Conservation (phyloP, 2,113 vertebrate genomes). For the Salvelinus alpinus region DNA sequence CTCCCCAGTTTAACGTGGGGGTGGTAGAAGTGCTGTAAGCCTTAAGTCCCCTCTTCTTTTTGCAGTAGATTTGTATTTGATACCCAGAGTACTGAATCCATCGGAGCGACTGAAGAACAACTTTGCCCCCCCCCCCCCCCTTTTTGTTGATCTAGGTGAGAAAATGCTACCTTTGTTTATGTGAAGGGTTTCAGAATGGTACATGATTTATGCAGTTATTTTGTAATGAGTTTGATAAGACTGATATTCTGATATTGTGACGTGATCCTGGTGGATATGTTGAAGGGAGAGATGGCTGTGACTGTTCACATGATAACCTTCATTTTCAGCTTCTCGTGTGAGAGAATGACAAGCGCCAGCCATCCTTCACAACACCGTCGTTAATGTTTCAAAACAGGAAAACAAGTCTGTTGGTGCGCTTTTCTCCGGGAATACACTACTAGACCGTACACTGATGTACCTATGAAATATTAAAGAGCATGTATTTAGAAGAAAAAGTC, state of each 20-base stretch:
- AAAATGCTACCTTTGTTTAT: constrained; percentile 14
- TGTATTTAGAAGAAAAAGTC: constrained; percentile 30
- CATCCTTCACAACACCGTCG: background rate
- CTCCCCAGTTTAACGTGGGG: background rate
- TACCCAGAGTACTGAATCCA: background rate
- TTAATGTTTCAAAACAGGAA: constrained; percentile 1
- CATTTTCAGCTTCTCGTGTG: constrained; percentile 1
- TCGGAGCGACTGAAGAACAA: background rate
- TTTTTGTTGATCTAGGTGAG: background rate
- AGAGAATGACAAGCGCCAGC: background rate
- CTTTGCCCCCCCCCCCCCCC: background rate
- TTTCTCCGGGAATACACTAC: constrained; percentile 24
- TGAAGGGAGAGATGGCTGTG: constrained; percentile 8
- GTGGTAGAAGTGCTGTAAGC: constrained; percentile 35
- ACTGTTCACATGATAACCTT: constrained; percentile 18
- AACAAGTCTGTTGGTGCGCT: background rate
- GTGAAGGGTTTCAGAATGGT: constrained; percentile 1
- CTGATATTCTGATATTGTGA: constrained; percentile 7
- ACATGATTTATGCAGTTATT: constrained; percentile 2
- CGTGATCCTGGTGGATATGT: background rate
- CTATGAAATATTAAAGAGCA: constrained; percentile 47
- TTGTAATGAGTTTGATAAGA: constrained; percentile 7
- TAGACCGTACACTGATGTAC: constrained; percentile 30
- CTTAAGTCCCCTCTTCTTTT: constrained; percentile 31
- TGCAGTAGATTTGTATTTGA: constrained; percentile 8